Evolutionary conservation across 1,140 invertebrate species (phyloP).

Genomic region (Oppia nitens): DNA sequence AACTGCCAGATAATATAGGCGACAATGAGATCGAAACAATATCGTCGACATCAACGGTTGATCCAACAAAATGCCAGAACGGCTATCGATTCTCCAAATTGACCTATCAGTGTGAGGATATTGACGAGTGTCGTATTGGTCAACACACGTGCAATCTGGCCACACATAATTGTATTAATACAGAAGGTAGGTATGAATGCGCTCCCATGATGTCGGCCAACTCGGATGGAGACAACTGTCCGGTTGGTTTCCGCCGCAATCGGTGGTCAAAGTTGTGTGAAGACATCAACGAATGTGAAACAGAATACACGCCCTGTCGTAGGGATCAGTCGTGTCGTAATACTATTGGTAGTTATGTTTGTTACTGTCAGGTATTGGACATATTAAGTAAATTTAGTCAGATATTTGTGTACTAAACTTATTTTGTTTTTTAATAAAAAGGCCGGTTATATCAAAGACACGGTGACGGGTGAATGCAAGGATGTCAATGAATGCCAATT

Average conservation of each 20-base stretch:
- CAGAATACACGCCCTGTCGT: neutral
- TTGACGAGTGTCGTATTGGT: constrained; percentile 28
- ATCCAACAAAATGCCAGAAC: constrained; percentile 1
- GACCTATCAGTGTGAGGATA: constrained; percentile 21
- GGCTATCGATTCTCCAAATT: constrained; percentile 6
- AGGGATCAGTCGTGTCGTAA: constrained; percentile 3
- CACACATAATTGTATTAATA: constrained; percentile 27
- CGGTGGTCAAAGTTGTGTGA: constrained; percentile 1
- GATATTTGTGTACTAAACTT: neutral
- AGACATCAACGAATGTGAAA: constrained; percentile 6
- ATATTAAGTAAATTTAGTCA: neutral
- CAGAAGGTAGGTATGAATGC: constrained; percentile 30
- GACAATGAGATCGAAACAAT: neutral
- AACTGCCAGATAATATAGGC: neutral
- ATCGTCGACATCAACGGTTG: neutral
- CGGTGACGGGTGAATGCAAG: constrained; percentile 19
- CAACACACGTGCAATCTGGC: constrained; percentile 14
- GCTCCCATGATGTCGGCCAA: neutral
- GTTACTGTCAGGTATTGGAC: constrained; percentile 4
- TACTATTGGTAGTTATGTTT: constrained; percentile 3
- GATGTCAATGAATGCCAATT: constrained; percentile 47
- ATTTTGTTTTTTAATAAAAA: constrained; percentile 20
- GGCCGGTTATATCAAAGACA: constrained; percentile 24
- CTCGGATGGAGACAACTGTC: constrained; percentile 1
- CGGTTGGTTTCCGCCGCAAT: neutral